Percentiles rank a stretch among this genome's conserved stretches.
These are phyloP conservation scores for Halcyon senegalensis DNA, from an alignment of 2,113 vertebrate genomes.

Conservation along the genomic window DNA sequence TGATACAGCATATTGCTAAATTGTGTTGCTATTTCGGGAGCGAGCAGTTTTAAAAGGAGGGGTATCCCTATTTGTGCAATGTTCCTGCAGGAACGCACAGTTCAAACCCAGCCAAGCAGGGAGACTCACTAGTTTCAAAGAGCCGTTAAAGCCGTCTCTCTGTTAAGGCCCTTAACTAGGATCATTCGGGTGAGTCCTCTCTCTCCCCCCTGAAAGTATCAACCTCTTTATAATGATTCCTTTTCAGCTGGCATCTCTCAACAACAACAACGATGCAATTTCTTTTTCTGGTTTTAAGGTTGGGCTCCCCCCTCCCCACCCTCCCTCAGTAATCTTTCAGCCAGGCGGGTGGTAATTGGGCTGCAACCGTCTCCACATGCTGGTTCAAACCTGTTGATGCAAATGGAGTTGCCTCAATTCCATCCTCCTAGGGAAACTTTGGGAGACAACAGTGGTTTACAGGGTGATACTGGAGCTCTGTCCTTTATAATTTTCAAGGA, in stretches of 20 bases:
- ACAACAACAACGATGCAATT: background rate
- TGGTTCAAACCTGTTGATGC: slow-evolving; percentile 14
- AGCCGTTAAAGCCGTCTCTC: slow-evolving; percentile 65
- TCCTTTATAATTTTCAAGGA: background rate
- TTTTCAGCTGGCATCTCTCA: slow-evolving; percentile 53
- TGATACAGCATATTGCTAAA: slow-evolving; percentile 80
- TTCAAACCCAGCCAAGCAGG: slow-evolving; percentile 78
- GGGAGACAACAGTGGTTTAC: background rate
- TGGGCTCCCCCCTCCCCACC: background rate
- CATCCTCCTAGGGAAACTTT: background rate
- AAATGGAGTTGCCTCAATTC: background rate
- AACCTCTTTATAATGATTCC: slow-evolving; percentile 65
- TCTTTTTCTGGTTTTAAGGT: slow-evolving; percentile 15
- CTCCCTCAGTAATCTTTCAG: background rate
- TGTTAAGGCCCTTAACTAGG: slow-evolving; percentile 75
- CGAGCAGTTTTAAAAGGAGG: slow-evolving; percentile 62
- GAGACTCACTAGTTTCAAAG: slow-evolving; percentile 67
- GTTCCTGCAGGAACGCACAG: slow-evolving; percentile 72
- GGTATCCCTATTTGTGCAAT: slow-evolving; percentile 75
- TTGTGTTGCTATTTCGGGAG: slow-evolving; percentile 76
- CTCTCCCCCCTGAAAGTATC: slow-evolving; percentile 30
- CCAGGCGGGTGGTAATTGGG: background rate
- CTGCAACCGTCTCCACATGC: background rate
- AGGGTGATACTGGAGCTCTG: background rate
- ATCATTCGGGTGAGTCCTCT: slow-evolving; percentile 75